Evolutionary conservation across 2,888 invertebrate genomes (phyloP).

Genomic region (Hypena proboscidalis): DNA sequence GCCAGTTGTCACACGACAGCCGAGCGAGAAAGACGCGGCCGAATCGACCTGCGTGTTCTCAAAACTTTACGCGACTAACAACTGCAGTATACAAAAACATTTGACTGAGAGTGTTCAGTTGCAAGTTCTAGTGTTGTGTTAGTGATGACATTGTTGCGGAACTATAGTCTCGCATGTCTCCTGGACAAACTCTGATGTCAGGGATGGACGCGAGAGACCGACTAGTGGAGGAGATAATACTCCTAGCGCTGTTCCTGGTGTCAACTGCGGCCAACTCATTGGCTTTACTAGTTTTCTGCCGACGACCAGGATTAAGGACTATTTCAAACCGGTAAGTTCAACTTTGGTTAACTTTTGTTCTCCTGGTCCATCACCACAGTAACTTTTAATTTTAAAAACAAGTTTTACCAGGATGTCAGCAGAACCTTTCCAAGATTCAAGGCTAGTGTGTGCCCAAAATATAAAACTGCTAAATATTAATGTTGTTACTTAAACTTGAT

Average conservation of each 20-base stretch:
- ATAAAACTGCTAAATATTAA: conserved; percentile 35
- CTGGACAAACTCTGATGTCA: conserved; percentile 80
- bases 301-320: conserved; percentile 89
- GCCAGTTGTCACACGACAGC: conserved; percentile 78
- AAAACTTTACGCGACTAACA: conserved; percentile 81
- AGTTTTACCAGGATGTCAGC: conserved; percentile 16
- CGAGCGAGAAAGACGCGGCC: conserved; percentile 80
- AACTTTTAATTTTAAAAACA: conserved; percentile 13
- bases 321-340: conserved; percentile 90
- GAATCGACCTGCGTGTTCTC: conserved; percentile 77
- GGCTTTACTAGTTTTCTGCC: conserved; percentile 90
- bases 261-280: conserved; percentile 90
- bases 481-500: conserved; percentile 19
- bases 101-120: conserved; percentile 76
- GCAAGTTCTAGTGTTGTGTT: conserved; percentile 69
- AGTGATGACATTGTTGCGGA: conserved; percentile 81
- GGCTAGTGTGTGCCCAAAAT: conserved; percentile 34
- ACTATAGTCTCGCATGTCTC: conserved; percentile 69
- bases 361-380: conserved; percentile 25
- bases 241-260: conserved; percentile 85
- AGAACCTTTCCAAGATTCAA: conserved; percentile 24
- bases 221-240: conserved; percentile 78
- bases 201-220: conserved; percentile 80
- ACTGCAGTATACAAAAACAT: conserved; percentile 67
- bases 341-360: neutral